phyloP scores from a whole-genome alignment of 2,113 vertebrate species.

The Ceuthmochares aereus region DNA sequence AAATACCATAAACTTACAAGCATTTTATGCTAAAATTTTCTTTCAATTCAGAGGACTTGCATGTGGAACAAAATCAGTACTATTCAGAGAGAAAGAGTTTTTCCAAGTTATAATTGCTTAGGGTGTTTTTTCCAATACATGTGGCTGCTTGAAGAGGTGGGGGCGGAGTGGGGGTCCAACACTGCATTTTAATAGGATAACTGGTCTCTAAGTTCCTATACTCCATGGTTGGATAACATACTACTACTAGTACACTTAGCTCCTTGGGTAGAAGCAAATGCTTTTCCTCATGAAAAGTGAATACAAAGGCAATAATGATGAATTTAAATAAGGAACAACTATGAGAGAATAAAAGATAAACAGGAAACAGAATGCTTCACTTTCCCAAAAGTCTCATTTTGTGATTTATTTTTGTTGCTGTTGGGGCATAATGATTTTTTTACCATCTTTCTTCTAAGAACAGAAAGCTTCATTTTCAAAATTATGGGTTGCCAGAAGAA shows the following conservation, averaged over 20 bases:
- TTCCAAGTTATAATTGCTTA: background rate
- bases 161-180: background rate
- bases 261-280: background rate
- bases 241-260: background rate
- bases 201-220: background rate
- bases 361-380: background rate
- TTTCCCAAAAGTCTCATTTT: slow-evolving; percentile 18
- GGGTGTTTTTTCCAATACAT: background rate
- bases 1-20: background rate
- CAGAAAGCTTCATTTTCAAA: slow-evolving; percentile 65
- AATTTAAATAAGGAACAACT: background rate
- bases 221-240: background rate
- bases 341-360: slow-evolving; percentile 8
- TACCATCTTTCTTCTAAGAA: slow-evolving; percentile 71
- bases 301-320: background rate
- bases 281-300: background rate
- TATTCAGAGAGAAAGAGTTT: background rate
- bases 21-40: background rate
- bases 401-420: slow-evolving; percentile 39
- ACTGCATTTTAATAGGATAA: background rate
- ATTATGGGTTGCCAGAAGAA: slow-evolving; percentile 7
- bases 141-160: background rate
- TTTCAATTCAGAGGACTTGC: background rate
- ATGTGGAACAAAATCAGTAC: background rate
- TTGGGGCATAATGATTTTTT: slow-evolving; percentile 44